Base-by-base conservation (phyloP, 2,888 invertebrate genomes). In the Tachina grossa region DNA sequence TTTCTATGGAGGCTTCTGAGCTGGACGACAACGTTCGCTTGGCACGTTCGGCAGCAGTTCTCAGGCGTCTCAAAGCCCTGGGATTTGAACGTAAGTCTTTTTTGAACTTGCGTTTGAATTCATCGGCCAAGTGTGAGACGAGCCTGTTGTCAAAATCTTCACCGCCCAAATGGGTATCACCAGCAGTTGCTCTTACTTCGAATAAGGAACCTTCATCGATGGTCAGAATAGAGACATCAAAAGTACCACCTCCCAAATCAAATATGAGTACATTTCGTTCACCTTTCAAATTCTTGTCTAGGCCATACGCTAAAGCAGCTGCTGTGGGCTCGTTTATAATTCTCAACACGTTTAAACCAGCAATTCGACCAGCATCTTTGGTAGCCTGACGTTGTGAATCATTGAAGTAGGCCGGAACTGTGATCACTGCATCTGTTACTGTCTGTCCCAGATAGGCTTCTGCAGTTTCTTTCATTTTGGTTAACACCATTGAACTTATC, bases 311-410 rank as follows among this genome's bases (percentile, higher is more conserved):
- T 93, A 98, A 96, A 90, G 98, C 98, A 86, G 97, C 97, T 86
- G 97, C 97, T 65, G 97, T 98, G 6, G 98, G 98, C 93, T 98
- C 98, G 91, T 97, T 97, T 91, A 97, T 97, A 88, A 98, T 98
- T 91, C 98, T 95, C 88, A 98, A 94, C 85, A 98, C 97, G 91
- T 98, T 97, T 87, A 98, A 93, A 79, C 97, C 98, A 88, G 98
- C 96, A 93, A 97, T 97, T 89, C 96, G 96, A 88, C 98, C 98
- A 88, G 98, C 97, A 94, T 96, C 96, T 93, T 98, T 98, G 96
- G 98, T 98, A 90, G 97, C 97, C 93, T 97, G 97, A 88, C 97
- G 94, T 92, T 97, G 97, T 6, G 97, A 97, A 92, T 97, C 97
- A 90, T 97, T 97, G 93, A 97, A 97, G 93, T 97, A 97, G 88